Base-by-base conservation (phyloP, 2,888 invertebrate genomes). In the Teinopalpus imperialis region DNA sequence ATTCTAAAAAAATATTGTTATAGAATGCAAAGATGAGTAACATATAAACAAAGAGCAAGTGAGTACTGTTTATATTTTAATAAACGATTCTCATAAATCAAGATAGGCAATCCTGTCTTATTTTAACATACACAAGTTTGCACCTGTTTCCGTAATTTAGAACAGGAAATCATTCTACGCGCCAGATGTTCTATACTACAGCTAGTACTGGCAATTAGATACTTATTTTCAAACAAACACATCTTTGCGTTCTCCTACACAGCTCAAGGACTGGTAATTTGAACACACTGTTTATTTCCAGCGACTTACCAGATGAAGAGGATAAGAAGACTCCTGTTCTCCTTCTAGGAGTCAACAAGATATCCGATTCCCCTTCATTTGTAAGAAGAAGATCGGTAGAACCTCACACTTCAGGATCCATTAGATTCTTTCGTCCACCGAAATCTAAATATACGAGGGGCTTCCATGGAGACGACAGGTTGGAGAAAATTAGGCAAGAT, bases 251-350 rank as follows among this genome's bases (percentile, higher is more conserved):
- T 43, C 20, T 34, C 2, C 24, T 9, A 12, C 6, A 18, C 6
- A 18, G 2, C 12, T 18, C n/a, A 37, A 32, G 3, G n/a, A 14
- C 7, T 21, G 20, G 7, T 21, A 9, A 39, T 39, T 21, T 45
- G 27, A 45, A 2, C 16, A 14, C 20, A 30, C 30, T 21, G 3
- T 54, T 57, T 66, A 41, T 56, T 86, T 85, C 34, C 90, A 92
- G 92, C 67, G 92, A 92, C 63, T 85, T 92, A 46, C 92, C 92
- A 14, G 91, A 92, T 68, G 83, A 87, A 61, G 89, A 89, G 60
- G 91, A 91, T 59, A 89, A 89, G 64, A 89, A 91, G 54, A 89
- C 91, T 39, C 87, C 89, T 5, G 92, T 92, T 36, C 85, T 92
- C 48, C 90, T 92, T 37, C 72, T 92, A 66, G 91, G 91, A 50